Base-by-base conservation (phyloP, 2,888 invertebrate species). In the Phortica okadai region DNA sequence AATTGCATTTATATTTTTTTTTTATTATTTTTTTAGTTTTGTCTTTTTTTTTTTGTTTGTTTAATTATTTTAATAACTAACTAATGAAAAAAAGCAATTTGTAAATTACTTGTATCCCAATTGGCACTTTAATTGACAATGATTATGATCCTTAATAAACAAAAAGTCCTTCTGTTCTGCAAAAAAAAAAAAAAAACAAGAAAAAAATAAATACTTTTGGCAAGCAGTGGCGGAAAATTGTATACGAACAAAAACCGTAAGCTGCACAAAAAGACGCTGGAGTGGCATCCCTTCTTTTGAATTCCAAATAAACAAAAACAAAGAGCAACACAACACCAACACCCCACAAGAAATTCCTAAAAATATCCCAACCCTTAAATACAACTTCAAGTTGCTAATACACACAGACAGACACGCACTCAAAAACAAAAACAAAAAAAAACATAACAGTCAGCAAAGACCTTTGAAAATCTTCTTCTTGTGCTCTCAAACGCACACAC, bases 101-200 rank as follows among this genome's bases (percentile, higher is more conserved):
- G 69, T 69, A 69, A 69, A 69, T 69, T 45, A 69, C 54, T 54
- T n/a, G 16, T 8, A 42, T 16, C 54, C n/a, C 73, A 73, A 73
- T 73, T 73, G 73, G 73, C 62, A 54, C 25, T 25, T 62, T 25
- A 73, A 73, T 73, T 73, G 73, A 73, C 73, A 62, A 62, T 62
- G 58, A 73, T 64, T 64, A 14, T 41, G 25, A 64, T 64, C 25
- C 45, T 69, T 16, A 21, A 69, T 45, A 21, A 45, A 21, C 44
- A 69, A 62, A 62, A 25, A 25, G 10, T 62, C 62, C 62, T 62
- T 21, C 62, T 62, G 16, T 62, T 16, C 21, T 62, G n/a, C 21
- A 62, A 62, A 62, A 25, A 56, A 56, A 33, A 33, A 33, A 33
- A 33, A 56, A 56, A 56, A 56, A 56, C 8, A 11, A 56, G 14